Percentiles rank a stretch among this genome's conserved stretches.
phyloP scores from a whole-genome alignment of 2,888 invertebrate species.

The Drosophila formosana region DNA sequence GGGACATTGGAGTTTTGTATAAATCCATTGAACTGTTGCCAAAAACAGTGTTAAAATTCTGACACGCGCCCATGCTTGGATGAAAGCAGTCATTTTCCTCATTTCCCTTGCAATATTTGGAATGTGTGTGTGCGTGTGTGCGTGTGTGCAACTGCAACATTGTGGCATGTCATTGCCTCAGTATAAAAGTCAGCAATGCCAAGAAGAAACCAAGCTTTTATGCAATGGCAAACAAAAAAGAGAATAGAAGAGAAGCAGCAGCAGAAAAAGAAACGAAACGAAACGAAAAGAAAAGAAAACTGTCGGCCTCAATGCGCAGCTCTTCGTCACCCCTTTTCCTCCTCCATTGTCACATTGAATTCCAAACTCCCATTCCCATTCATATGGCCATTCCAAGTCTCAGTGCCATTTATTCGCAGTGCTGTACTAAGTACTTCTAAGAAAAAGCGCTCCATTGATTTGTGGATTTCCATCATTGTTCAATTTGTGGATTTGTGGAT shows the following conservation, averaged over 20 bases:
- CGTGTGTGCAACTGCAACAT: slow-evolving; percentile 39
- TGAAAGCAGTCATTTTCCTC: slow-evolving; percentile 22
- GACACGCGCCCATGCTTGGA: slow-evolving; percentile 16
- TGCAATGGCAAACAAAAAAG: slow-evolving; percentile 18
- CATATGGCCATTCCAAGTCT: background rate
- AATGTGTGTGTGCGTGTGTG: slow-evolving; percentile 18
- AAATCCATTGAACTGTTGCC: slow-evolving; percentile 18
- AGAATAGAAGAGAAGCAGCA: background rate
- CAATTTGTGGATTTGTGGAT: slow-evolving; percentile 47
- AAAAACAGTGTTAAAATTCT: slow-evolving; percentile 25
- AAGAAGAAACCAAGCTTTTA: slow-evolving; percentile 14
- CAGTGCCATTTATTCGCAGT: slow-evolving; percentile 4
- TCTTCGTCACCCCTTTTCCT: background rate
- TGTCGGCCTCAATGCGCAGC: slow-evolving; percentile 20
- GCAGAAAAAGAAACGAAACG: background rate
- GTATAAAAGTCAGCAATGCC: slow-evolving; percentile 43
- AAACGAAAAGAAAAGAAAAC: slow-evolving; percentile 4
- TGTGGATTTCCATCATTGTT: slow-evolving; percentile 67
- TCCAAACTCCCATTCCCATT: slow-evolving; percentile 3
- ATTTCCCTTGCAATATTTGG: slow-evolving; percentile 26
- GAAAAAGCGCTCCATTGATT: slow-evolving; percentile 49
- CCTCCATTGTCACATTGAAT: background rate
- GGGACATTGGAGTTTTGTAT: slow-evolving; percentile 1
- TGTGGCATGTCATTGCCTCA: slow-evolving; percentile 55
- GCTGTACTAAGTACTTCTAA: slow-evolving; percentile 14